Percentiles rank a stretch among this genome's conserved stretches.
phyloP scores from a whole-genome alignment of 2,888 invertebrate species.

The Himalopsyche kuldschensis region DNA sequence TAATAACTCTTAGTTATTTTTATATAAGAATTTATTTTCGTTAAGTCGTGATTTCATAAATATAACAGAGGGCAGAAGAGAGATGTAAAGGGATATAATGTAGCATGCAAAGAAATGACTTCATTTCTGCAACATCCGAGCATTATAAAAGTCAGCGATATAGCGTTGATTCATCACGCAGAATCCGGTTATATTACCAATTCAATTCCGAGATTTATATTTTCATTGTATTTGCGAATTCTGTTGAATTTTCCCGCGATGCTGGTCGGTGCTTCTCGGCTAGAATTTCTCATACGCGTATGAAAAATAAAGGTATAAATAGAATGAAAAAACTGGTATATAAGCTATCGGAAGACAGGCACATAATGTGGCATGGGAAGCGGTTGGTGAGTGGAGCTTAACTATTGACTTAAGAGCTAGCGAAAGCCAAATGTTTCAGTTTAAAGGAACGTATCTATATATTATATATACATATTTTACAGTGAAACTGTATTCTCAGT shows the following conservation, averaged over 20 bases:
- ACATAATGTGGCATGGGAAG: not conserved
- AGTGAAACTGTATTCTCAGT: too few relatives aligned
- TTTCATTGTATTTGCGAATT: not conserved
- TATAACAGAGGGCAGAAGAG: too few relatives aligned
- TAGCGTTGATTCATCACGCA: not conserved
- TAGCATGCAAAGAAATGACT: too few relatives aligned
- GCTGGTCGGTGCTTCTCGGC: not conserved
- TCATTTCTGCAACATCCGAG: too few relatives aligned
- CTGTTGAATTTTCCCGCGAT: not conserved
- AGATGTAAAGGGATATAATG: too few relatives aligned
- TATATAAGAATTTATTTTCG: too few relatives aligned
- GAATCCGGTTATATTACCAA: not conserved
- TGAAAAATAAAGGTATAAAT: not conserved
- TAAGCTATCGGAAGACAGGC: not conserved
- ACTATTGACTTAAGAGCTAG: not conserved
- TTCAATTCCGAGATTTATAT: not conserved
- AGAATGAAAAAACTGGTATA: not conserved
- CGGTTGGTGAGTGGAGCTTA: not conserved
- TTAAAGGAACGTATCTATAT: too few relatives aligned
- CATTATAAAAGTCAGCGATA: not conserved
- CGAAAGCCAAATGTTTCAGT: too few relatives aligned
- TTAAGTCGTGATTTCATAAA: too few relatives aligned
- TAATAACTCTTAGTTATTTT: too few relatives aligned
- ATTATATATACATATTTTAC: too few relatives aligned
- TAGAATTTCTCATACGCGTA: not conserved